Conservation (phyloP, 2,797 vertebrate species). For the Danio jaintianensis region DNA sequence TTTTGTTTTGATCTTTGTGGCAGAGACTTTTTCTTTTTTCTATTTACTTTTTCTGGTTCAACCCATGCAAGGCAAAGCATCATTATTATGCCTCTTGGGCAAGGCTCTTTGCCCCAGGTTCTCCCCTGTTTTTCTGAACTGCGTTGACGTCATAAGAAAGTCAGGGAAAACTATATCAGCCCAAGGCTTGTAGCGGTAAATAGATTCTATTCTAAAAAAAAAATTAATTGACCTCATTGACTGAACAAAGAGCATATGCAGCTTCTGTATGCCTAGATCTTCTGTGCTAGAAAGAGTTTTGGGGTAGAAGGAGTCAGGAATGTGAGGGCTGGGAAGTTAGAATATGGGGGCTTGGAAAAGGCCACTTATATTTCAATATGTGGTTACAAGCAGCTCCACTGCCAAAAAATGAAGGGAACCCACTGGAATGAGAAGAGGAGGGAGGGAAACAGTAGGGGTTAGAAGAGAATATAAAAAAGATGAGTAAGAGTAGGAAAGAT, state of each 20-base stretch:
- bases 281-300: slow-evolving; percentile 6
- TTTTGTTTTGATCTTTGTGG: no score
- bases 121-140: neutral
- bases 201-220: neutral
- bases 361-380: slow-evolving; percentile 68
- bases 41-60: no score
- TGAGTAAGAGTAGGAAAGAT: neutral
- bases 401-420: slow-evolving; percentile 72
- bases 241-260: neutral
- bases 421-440: slow-evolving; percentile 49
- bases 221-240: neutral
- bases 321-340: slow-evolving; percentile 53
- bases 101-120: no score
- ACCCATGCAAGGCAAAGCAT: no score
- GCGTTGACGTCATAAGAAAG: neutral
- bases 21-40: no score
- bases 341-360: slow-evolving; percentile 67
- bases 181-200: neutral
- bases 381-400: slow-evolving; percentile 65
- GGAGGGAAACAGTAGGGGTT: slow-evolving; percentile 27
- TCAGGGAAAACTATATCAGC: neutral
- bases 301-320: slow-evolving; percentile 23
- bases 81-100: no score
- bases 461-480: neutral
- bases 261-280: neutral